Evolutionary conservation across 1,140 invertebrate species (phyloP), one percentile per base, ranked within the genome.

Genomic region (Venturia canescens): DNA sequence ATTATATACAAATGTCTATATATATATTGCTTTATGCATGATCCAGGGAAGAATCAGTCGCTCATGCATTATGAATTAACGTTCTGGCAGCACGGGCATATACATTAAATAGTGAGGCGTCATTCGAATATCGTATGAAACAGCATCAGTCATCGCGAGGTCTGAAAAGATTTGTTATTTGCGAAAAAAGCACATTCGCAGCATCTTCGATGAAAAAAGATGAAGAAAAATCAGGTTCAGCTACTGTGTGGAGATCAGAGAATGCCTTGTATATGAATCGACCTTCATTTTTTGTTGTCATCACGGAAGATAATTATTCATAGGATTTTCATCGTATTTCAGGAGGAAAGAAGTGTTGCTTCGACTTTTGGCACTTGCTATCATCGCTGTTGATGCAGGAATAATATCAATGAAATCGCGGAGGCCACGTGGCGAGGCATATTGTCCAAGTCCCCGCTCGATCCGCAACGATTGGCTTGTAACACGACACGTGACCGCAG

Each of bases 401-500:
- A 57, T 57, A 5, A 80, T 72, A 18, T 15, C 7, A 27, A 69
- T 15, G 34, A 53, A 82, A 82, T 76, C 67, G 71, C 67, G 71
- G 50, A 48, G 84, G 87, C 82, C 90, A 89, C 90, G 90, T 91
- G 90, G 81, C 89, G n/a, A 26, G 72, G 88, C 89, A 90, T 89
- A 91, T 91, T 90, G 90, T 81, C 31, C 81, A 76, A 74, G 85
- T 86, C 84, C 83, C 57, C 71, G 27, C 26, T 48, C 82, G 80
- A 16, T 72, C 71, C 18, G 29, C 71, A 53, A n/a, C 15, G 71
- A 74, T 84, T 88, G 81, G 63, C 83, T 79, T 89, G 89, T 91
- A 91, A 91, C 84, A 86, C 72, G 89, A 90, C 90, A 91, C 90
- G 90, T 89, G 90, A 85, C 89, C 83, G 76, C 29, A 79, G 50